Evolutionary conservation across 2,797 vertebrate species (phyloP), one percentile per base, ranked within the genome.

Genomic region (Prunella strophiata): DNA sequence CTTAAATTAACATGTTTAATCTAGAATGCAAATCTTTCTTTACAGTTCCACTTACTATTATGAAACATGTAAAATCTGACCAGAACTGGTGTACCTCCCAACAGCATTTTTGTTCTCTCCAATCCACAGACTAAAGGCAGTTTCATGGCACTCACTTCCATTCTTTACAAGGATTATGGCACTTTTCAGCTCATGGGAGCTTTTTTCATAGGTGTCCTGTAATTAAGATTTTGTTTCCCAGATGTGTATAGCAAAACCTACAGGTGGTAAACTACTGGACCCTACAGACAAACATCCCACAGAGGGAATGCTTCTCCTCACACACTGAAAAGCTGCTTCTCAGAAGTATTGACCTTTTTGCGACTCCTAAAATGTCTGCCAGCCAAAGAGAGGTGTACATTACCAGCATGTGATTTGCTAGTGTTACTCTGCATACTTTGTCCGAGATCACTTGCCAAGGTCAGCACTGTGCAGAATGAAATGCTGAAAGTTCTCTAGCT

Each of bases 261-360:
- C 4, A 9, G 48, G 16, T 8, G 58, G 34, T 71, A 84, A 88
- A 34, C 45, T 27, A 30, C 43, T 1, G 6, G 38, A 17, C 36
- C 26, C 93, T 79, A 59, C 1, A 3, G 58, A 52, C 62, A 80
- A 73, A 83, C 43, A 52, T 73, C 42, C 47, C n/a, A 3, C 58
- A 79, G 59, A 23, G 0, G 0, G 30, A 74, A 65, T 34, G 38
- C 62, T 91, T 87, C 87, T 77, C 45, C 36, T 84, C 52, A 19
- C 75, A 45, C 38, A 62, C 54, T 63, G 52, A 89, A 93, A 81
- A 87, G 30, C 63, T 62, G 0, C 85, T 88, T 85, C 95, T 85
- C 84, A 85, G 68, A 95, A 91, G 77, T 84, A 95, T 74, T 97
- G 95, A 95, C 96, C 94, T 97, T 97, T 94, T 87, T 94, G 94